Evolutionary conservation across 2,888 invertebrate species (phyloP).

Genomic region (Conops quadrifasciatus): DNA sequence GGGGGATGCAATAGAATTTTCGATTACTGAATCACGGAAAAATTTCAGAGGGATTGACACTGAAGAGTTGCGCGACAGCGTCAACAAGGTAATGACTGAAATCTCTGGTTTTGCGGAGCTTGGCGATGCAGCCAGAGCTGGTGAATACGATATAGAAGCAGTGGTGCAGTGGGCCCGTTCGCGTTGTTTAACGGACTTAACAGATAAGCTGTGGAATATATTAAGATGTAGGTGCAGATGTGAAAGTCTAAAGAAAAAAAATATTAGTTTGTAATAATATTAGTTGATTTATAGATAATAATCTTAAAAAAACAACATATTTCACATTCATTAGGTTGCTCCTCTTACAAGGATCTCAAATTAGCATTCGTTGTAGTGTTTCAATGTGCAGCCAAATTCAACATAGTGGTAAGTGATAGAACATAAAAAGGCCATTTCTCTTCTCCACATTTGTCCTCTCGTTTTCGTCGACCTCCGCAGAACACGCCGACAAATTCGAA

Average conservation of each 20-base stretch:
- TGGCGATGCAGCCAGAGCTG: conserved; percentile 45
- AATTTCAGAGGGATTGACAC: conserved; percentile 54
- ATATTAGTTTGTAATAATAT: too few relatives aligned
- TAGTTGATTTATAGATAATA: too few relatives aligned
- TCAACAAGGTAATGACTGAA: conserved; percentile 59
- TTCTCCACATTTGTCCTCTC: conserved; percentile 17
- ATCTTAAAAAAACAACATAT: background rate
- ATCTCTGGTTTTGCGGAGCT: conserved; percentile 51
- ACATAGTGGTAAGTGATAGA: conserved; percentile 58
- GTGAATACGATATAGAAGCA: conserved; percentile 58
- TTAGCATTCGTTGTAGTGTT: conserved; percentile 59
- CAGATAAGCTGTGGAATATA: conserved; percentile 63
- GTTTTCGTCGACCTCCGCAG: conserved; percentile 50
- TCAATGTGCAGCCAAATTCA: conserved; percentile 61
- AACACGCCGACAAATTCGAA: conserved; percentile 63
- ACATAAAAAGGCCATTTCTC: background rate
- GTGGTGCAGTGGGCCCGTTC: conserved; percentile 56
- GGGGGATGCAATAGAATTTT: background rate
- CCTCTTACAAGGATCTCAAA: conserved; percentile 61
- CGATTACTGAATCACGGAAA: background rate
- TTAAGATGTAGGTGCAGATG: conserved; percentile 53
- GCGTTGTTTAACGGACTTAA: conserved; percentile 56
- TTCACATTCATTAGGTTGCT: conserved; percentile 44
- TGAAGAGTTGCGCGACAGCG: conserved; percentile 54
- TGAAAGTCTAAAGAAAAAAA: too few relatives aligned